A percentile compares a stretch with the other conserved stretches of the same genome.
Evolutionary conservation across 1,140 invertebrate species (phyloP).

Genomic region (Chrysomallon squamiferum): DNA sequence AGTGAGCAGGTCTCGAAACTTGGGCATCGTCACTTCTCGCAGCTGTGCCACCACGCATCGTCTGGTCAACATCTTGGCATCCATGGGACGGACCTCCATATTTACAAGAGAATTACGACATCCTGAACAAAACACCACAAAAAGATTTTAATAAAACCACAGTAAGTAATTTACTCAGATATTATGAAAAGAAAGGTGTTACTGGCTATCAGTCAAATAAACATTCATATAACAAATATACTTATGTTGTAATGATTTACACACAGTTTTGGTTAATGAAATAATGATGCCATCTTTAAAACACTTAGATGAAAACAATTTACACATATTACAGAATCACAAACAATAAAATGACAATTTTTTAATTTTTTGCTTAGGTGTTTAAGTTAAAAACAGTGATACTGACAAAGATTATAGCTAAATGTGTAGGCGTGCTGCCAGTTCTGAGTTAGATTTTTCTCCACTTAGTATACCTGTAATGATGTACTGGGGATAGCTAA

Average conservation of each 20-base stretch:
- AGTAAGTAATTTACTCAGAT: not conserved
- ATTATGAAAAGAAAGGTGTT: not conserved
- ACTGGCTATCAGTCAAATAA: not conserved
- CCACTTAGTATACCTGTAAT: too few species aligned
- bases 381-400: too few species aligned
- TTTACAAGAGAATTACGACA: conserved; percentile 82
- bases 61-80: conserved; percentile 83
- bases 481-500: too few species aligned
- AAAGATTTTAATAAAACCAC: not conserved
- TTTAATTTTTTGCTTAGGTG: too few species aligned
- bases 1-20: conserved; percentile 77
- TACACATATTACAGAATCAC: too few species aligned
- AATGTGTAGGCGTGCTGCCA: too few species aligned
- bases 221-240: not conserved
- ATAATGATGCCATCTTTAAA: too few species aligned
- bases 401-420: too few species aligned
- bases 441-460: too few species aligned
- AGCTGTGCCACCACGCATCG: conserved; percentile 85
- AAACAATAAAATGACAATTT: too few species aligned
- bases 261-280: not conserved
- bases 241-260: not conserved
- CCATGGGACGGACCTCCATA: conserved; percentile 85
- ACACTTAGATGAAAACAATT: too few species aligned
- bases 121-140: conserved; percentile 67
- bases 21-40: conserved; percentile 78